Evolutionary conservation across 1,140 invertebrate species (phyloP), one percentile per base, ranked within the genome.

Genomic region (Lucilia cuprina): DNA sequence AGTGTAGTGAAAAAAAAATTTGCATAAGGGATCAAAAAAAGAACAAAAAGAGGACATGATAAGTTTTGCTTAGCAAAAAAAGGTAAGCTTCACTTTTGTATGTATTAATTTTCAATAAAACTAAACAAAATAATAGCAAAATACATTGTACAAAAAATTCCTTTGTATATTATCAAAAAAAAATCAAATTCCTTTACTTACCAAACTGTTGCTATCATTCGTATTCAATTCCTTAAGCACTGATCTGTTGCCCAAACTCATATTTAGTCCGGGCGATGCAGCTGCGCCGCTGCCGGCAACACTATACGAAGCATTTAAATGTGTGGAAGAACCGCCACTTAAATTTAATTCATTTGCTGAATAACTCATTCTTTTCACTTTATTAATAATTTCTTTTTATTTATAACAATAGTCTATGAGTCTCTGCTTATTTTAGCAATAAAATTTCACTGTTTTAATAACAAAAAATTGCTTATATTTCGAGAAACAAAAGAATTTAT

Each of bases 191-290:
- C 65, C 65, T 21, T 9, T 5, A 80, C 77, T 80, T 80, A 80
- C 77, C 77, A 49, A 21, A 50, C n/a, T 19, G 41, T 50, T 50
- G 14, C 47, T 49, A 9, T 83, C 82, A 60, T 60, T 65, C 7
- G 49, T 70, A 83, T 83, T 65, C n/a, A 65, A 47, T 70, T 83
- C 82, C 82, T 83, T 83, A 0, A 83, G 14, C 14, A 83, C 82
- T 12, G 50, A 83, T 35, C 82, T 17, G 35, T 47, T 65, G 55
- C 49, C 82, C 25, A 80, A 80, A 49, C 13, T 49, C 13, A 30
- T 8, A 77, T 77, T 77, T 77, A 13, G 17, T 8, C 13, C 13
- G 12, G 34, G 75, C 8, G 77, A 80, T 19, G 77, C 41, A 3
- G 41, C 41, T 4, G 34, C 41, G 19, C 35, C 30, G 14, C 34